Evolutionary conservation across 1,140 invertebrate genomes (phyloP), one percentile per base, ranked within the genome.

Genomic region (Idris sp.): DNA sequence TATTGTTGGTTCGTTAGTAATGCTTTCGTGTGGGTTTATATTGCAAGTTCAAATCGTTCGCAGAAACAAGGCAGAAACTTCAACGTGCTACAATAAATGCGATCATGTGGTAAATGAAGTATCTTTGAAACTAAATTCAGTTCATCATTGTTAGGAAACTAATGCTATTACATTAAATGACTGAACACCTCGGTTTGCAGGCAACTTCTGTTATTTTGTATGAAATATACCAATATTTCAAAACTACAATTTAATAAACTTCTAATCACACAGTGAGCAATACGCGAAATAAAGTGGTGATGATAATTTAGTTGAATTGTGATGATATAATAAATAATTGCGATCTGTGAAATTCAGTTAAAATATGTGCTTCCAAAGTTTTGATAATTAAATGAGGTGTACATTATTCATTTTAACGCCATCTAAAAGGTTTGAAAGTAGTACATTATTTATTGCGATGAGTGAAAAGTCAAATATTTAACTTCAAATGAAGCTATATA

Each of bases 121-220:
- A 53, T 53, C 59, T 64, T 64, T 64, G 28, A 35, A 64, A 64
- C 48, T 64, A 26, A 6, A 64, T 64, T 64, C 38, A 44, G 59
- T 64, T 33, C 59, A 64, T 53, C 38, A 53, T 53, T 64, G 48
- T 64, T 64, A 64, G 15, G 3, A n/a, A 64, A 64, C 59, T 53
- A 64, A 64, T 19, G 59, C 31, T 11, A 64, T 64, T 64, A 64
- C 31, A 13, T 36, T 35, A 64, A 64, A 41, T 64, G 30, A 44
- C 59, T 48, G 31, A 48, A 19, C 7, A 26, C 22, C 30, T 16
- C 11, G 13, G 22, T 16, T 16, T 14, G 44, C 15, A 22, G 14
- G n/a, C 31, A 62, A 49, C 58, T 44, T 58, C 11, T 49, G 58
- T 44, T 28, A 41, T 62, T 49, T 18, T 41, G n/a, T 49, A 40